Evolutionary conservation across 2,113 vertebrate species (phyloP).

Genomic region (Charadrius vociferus): DNA sequence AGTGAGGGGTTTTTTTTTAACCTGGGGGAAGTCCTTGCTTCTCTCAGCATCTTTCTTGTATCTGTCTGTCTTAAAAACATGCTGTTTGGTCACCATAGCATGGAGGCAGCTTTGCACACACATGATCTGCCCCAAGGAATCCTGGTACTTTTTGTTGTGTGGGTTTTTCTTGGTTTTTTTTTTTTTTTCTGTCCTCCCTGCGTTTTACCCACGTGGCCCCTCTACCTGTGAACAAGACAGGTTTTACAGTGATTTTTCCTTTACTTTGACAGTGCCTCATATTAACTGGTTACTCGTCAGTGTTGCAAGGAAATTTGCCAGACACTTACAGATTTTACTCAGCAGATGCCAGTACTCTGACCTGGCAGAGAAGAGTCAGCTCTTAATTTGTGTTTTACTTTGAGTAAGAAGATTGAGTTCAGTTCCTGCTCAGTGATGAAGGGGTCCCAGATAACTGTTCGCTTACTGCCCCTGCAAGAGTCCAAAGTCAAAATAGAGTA

Average conservation of each 20-base stretch:
- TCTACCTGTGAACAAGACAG: not conserved
- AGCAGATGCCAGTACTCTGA: not conserved
- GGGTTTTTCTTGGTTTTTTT: too few relatives aligned
- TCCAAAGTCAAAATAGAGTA: not conserved
- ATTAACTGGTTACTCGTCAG: not conserved
- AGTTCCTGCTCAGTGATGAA: not conserved
- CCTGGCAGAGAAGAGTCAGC: not conserved
- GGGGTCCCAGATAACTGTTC: not conserved
- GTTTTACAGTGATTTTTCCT: not conserved
- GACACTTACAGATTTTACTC: not conserved
- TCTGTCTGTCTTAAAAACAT: fast-evolving
- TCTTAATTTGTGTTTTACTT: not conserved
- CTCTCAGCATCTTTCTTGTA: not conserved
- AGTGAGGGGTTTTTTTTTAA: not conserved
- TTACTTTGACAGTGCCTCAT: not conserved
- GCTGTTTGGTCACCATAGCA: fast-evolving
- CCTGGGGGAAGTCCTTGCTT: not conserved
- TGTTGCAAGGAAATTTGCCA: not conserved
- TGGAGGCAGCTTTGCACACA: not conserved
- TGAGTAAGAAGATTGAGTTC: not conserved
- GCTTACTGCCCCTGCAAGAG: not conserved
- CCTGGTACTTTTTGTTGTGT: too few relatives aligned
- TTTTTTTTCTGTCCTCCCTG: too few relatives aligned
- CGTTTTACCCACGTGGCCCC: fast-evolving
- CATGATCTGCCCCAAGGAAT: not conserved